Conservation (phyloP, 2,888 invertebrate genomes). For the Caenorhabditis drosophilae region DNA sequence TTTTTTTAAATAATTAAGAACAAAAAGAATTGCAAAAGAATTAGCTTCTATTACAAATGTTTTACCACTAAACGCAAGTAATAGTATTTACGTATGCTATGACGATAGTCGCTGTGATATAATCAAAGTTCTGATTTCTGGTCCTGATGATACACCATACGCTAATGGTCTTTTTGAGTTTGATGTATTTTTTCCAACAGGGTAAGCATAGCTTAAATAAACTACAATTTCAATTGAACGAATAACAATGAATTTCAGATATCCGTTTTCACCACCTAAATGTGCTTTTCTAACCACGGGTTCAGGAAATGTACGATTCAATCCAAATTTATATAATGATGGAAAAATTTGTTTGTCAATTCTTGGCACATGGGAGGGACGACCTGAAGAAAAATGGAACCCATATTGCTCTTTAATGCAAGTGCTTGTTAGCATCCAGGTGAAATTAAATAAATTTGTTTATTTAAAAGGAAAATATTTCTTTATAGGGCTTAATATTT, state of each 20-base stretch:
- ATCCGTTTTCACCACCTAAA: slow-evolving; percentile 75
- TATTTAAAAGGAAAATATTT: neutral
- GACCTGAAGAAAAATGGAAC: slow-evolving; percentile 69
- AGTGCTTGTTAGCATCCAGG: slow-evolving; percentile 68
- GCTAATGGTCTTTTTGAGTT: slow-evolving; percentile 73
- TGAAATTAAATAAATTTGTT: slow-evolving; percentile 10
- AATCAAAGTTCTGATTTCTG: slow-evolving; percentile 65
- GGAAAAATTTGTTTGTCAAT: slow-evolving; percentile 72
- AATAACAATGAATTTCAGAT: slow-evolving; percentile 60
- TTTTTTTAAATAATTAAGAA: slow-evolving; percentile 26
- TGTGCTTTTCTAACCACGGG: slow-evolving; percentile 76
- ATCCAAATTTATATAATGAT: slow-evolving; percentile 76
- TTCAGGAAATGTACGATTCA: slow-evolving; percentile 75
- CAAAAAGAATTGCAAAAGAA: slow-evolving; percentile 56
- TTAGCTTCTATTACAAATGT: slow-evolving; percentile 66
- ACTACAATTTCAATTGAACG: neutral
- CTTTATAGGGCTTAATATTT: slow-evolving; percentile 75
- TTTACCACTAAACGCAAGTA: slow-evolving; percentile 61
- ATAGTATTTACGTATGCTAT: slow-evolving; percentile 67
- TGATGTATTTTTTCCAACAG: slow-evolving; percentile 68
- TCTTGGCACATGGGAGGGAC: slow-evolving; percentile 69
- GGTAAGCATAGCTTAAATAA: slow-evolving; percentile 16
- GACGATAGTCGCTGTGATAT: slow-evolving; percentile 67
- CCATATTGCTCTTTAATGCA: slow-evolving; percentile 68
- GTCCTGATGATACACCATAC: slow-evolving; percentile 75